Evolutionary conservation across 2,797 vertebrate species (phyloP), one percentile per base, ranked within the genome.

Genomic region (Etheostoma perlongum): DNA sequence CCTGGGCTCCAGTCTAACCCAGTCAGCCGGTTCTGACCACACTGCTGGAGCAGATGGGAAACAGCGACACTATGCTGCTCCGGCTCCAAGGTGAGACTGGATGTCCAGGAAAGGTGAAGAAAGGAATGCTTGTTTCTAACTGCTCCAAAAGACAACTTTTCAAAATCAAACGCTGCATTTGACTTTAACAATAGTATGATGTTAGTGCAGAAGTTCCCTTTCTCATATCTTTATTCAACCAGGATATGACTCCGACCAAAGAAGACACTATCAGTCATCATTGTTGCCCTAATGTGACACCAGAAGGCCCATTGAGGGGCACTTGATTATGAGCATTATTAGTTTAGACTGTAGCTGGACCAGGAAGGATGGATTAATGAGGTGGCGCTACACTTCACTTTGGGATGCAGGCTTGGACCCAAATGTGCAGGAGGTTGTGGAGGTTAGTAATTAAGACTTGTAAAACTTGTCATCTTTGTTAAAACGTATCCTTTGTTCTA

Each of bases 1-100:
- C 89, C 83, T 40, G 78, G 74, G 76, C 87, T 88, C 87, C 86
- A 85, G 83, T 52, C 65, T 79, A 52, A 82, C 88, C 89, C 47
- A 33, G 78, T 78, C 68, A 87, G 57, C 89, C 88, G 10, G 60
- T 66, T 70, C 74, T 78, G 74, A 84, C 74, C 75, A 21, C 8
- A 51, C 65, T 61, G 63, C 18, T 23, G 61, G 49, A 74, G 66
- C 77, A 81, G 70, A 75, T 58, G 80, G 61, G 64, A 76, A 86
- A 68, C 33, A 58, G 72, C 74, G 79, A 64, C 53, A 14, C 23
- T 80, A 11, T 27, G 58, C 52, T 76, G 72, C 30, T 71, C 21
- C 4, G 61, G 47, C 47, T 86, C 60, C 69, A 71, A 74, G 70
- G 71, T 76, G 78, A 76, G 70, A 21, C 12, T 67, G 53, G 27